phyloP scores from a whole-genome alignment of 2,797 vertebrate genomes.

The Danionella dracula region DNA sequence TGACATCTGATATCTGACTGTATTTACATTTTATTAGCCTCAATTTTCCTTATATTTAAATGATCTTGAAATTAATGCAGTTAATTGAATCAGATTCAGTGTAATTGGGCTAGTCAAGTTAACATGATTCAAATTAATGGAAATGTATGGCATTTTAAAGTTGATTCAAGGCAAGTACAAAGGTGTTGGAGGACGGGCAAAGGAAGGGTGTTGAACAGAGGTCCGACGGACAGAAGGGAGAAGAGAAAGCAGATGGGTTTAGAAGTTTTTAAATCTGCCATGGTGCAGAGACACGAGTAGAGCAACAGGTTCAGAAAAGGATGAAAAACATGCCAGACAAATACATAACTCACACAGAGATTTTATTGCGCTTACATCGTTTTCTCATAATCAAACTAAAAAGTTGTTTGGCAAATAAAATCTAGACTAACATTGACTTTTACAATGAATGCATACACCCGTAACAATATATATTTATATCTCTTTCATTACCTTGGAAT shows the following conservation, averaged over 20 bases:
- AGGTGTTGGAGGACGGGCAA: background rate
- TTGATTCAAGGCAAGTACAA: too few relatives aligned
- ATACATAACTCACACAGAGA: background rate
- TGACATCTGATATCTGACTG: too few relatives aligned
- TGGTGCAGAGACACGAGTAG: background rate
- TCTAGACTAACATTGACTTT: background rate
- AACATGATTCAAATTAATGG: too few relatives aligned
- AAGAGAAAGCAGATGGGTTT: slow-evolving; percentile 40
- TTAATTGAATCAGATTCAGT: too few relatives aligned
- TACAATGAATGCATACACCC: too few relatives aligned
- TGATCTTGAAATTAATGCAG: too few relatives aligned
- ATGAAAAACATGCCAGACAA: background rate
- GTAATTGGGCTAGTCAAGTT: too few relatives aligned
- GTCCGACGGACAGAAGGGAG: slow-evolving; percentile 47
- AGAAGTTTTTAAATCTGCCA: slow-evolving; percentile 25
- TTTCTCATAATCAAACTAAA: background rate
- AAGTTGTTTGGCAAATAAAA: background rate
- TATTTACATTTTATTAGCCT: too few relatives aligned
- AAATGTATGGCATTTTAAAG: too few relatives aligned
- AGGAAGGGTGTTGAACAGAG: slow-evolving; percentile 29
- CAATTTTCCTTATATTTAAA: too few relatives aligned
- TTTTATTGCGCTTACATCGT: background rate
- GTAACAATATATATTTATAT: too few relatives aligned
- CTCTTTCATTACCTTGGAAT: too few relatives aligned
- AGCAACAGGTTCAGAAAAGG: slow-evolving; percentile 16